These are phyloP conservation scores for Kryptolebias marmoratus DNA, from an alignment of 2,113 vertebrate species.

Conservation along the genomic window DNA sequence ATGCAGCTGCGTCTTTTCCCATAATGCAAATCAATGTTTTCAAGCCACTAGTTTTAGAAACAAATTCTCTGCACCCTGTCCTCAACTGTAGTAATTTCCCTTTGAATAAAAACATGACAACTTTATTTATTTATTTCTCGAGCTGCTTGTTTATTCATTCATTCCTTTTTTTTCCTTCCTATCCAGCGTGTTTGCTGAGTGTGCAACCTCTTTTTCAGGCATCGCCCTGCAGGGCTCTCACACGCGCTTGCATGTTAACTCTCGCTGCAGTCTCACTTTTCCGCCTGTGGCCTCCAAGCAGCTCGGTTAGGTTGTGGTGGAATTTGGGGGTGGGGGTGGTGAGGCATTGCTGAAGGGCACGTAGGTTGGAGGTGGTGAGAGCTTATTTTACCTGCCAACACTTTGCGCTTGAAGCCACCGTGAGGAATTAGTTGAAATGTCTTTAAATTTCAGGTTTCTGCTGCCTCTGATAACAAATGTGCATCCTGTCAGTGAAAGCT, in stretches of 20 bases:
- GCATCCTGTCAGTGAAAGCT: slow-evolving; percentile 9
- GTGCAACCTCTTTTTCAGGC: slow-evolving; percentile 41
- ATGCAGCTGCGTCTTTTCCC: slow-evolving; percentile 17
- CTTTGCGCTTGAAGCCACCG: slow-evolving; percentile 32
- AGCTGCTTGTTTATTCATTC: slow-evolving; percentile 59
- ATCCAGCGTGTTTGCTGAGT: slow-evolving; percentile 57
- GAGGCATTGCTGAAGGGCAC: slow-evolving; percentile 66
- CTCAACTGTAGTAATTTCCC: slow-evolving; percentile 47
- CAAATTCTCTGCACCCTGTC: slow-evolving; percentile 16
- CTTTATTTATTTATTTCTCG: slow-evolving; percentile 47
- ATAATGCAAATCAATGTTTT: slow-evolving; percentile 47
- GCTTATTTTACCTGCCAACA: slow-evolving; percentile 61
- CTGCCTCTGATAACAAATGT: slow-evolving; percentile 26
- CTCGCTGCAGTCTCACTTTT: slow-evolving; percentile 40
- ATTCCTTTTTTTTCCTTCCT: slow-evolving; percentile 22
- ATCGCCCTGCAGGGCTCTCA: slow-evolving; percentile 48
- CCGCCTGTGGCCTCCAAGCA: slow-evolving; percentile 47
- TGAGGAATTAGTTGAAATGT: slow-evolving; percentile 46
- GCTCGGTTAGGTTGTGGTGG: slow-evolving; percentile 21
- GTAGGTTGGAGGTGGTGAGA: slow-evolving; percentile 51
- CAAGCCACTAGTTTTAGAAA: slow-evolving; percentile 30
- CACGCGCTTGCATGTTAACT: slow-evolving; percentile 34
- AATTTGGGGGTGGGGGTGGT: slow-evolving; percentile 25
- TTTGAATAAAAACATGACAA: slow-evolving; percentile 47
- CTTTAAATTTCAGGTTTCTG: slow-evolving; percentile 40